Conservation (phyloP, 1,140 invertebrate species). For the Mizuhopecten yessoensis region DNA sequence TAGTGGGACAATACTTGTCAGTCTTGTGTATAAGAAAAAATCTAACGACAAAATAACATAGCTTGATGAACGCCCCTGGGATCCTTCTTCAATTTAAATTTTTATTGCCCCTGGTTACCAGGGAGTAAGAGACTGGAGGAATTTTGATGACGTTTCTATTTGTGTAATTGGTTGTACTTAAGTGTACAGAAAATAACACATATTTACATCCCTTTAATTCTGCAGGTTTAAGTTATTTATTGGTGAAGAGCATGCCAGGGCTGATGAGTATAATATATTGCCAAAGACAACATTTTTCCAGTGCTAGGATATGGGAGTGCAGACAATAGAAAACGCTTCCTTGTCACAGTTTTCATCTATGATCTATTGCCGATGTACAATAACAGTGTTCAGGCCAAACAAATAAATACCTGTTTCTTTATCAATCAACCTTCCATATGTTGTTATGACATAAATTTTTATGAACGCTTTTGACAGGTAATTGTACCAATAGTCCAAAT, state of each 20-base stretch:
- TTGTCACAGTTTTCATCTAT: neutral
- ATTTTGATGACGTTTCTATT: constrained; percentile 29
- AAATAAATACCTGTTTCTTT: too few species aligned
- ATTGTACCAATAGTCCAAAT: too few species aligned
- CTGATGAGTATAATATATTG: neutral
- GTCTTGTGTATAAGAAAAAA: constrained; percentile 39
- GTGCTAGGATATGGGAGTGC: neutral
- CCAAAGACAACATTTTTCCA: neutral
- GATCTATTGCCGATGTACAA: neutral
- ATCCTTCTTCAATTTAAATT: constrained; percentile 13
- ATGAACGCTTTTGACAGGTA: too few species aligned
- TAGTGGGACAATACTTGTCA: neutral
- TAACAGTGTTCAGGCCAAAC: neutral
- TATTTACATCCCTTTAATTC: constrained; percentile 20
- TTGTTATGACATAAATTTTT: too few species aligned
- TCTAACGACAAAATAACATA: constrained; percentile 35
- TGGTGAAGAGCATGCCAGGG: neutral
- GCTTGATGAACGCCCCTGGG: constrained; percentile 17
- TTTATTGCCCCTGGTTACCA: neutral
- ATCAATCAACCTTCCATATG: too few species aligned
- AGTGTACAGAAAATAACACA: constrained; percentile 1
- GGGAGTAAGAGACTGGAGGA: neutral
- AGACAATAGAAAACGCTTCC: neutral
- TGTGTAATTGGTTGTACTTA: neutral
- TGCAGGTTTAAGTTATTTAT: neutral